Percentiles rank a stretch among this genome's conserved stretches.
Evolutionary conservation across 2,888 invertebrate genomes (phyloP).

Genomic region (Plutella xylostella): DNA sequence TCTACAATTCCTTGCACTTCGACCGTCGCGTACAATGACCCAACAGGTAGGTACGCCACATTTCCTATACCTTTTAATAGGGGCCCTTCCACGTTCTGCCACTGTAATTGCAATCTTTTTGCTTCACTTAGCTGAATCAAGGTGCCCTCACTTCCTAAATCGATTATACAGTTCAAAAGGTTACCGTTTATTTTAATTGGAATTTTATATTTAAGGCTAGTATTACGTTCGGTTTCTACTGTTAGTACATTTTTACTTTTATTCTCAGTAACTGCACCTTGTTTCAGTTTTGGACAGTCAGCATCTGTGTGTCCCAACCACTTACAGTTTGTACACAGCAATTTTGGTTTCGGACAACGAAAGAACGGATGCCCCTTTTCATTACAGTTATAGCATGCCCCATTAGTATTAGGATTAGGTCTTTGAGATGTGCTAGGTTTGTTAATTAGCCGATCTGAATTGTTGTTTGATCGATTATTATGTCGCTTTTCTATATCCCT

Average conservation of each 20-base stretch:
- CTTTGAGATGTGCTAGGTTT: no score
- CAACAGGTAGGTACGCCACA: conserved; percentile 16
- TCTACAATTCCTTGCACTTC: conserved; percentile 17
- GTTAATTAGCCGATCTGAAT: not conserved
- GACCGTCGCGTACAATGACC: conserved; percentile 7
- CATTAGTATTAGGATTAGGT: no score
- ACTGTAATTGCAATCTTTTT: conserved; percentile 11
- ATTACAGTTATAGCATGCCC: not conserved
- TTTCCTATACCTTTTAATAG: conserved; percentile 17
- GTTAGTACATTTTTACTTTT: not conserved
- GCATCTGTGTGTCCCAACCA: not conserved
- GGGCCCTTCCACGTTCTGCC: conserved; percentile 11
- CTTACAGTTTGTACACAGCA: not conserved
- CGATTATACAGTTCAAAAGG: not conserved
- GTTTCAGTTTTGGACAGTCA: not conserved
- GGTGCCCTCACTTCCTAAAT: conserved; percentile 10
- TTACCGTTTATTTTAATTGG: not conserved
- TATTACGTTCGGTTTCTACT: not conserved
- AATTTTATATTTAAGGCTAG: conserved; percentile 9
- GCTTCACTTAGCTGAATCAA: conserved; percentile 16
- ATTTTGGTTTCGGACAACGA: not conserved
- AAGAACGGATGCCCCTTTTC: not conserved
- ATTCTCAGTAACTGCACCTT: not conserved
- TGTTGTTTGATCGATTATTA: not conserved
- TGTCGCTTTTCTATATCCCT: not conserved